phyloP scores from a whole-genome alignment of 2,888 invertebrate genomes.

The Cantharis rufa region DNA sequence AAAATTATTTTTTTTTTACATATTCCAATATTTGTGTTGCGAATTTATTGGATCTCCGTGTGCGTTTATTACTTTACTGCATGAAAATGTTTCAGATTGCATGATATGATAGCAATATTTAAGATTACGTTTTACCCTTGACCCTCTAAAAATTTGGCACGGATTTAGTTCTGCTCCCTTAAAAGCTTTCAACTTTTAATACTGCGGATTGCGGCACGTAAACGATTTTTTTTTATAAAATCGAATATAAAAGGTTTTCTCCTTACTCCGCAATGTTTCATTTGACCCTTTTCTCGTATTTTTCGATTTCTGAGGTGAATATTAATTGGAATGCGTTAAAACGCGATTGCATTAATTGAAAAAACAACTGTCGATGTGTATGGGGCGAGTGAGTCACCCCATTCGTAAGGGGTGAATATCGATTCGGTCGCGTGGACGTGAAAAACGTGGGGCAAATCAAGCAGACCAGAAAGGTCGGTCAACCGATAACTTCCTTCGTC shows the following conservation, averaged over 20 bases:
- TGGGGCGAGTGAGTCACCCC: constrained; percentile 8
- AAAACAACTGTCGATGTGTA: constrained; percentile 4
- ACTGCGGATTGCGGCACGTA: neutral
- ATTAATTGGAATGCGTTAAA: neutral
- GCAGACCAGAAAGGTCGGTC: constrained; percentile 3
- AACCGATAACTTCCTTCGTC: neutral
- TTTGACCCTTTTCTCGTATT: neutral
- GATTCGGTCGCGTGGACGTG: neutral
- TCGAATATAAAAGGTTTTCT: neutral
- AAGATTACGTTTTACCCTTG: neutral
- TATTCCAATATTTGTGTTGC: neutral
- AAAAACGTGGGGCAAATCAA: neutral
- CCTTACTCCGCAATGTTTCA: neutral
- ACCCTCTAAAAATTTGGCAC: neutral
- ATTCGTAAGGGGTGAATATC: neutral
- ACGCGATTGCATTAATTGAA: neutral
- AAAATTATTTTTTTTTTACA: neutral
- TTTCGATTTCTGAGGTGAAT: neutral
- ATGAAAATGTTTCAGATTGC: neutral
- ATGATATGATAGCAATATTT: neutral
- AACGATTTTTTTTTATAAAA: neutral
- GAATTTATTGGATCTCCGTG: too few relatives aligned
- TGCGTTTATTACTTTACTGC: neutral
- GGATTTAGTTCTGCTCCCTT: neutral
- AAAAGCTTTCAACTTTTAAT: neutral